Base-by-base conservation (phyloP, 2,113 vertebrate genomes). In the Proterorhinus semilunaris region DNA sequence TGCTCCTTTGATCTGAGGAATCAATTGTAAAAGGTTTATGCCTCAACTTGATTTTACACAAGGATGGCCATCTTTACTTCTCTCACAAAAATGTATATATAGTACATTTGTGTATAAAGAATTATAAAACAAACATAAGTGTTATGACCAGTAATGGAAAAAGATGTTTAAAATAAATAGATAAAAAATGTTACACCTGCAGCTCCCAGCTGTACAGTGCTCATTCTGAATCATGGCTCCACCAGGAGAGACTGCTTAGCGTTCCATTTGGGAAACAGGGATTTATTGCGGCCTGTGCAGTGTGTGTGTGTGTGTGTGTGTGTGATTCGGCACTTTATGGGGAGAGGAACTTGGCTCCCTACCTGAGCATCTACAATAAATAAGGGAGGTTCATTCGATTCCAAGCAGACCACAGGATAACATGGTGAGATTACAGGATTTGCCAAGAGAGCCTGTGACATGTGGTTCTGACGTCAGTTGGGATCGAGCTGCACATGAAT, bases 251-350 rank as follows among this genome's bases (percentile, higher is more conserved):
- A 64, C 82, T 76, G 85, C 83, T 84, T 71, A 82, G 74, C 47
- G 69, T 75, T 89, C 84, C 74, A 87, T 86, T 90, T 84, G 71
- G 74, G 84, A 89, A 87, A 84, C 79, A 73, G 77, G 83, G 80
- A 89, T 90, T 90, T 89, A 88, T 88, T 54, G 78, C 69, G 65
- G 68, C 65, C 65, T 11, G 36, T 66, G 71, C 21, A 43, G 64
- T 0, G 71, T 7, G 49, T 45, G 61, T 59, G 48, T 27, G 15
- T 12, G 64, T 0, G 71, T 7, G 49, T 45, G 61, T 59, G 48
- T 27, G 15, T 12, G 57, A 59, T 49, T 46, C 63, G 51, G 76
- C 62, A 44, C 66, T 72, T 58, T 58, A 58, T 61, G 72, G 66
- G 57, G n/a, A 76, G 67, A 71, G 70, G 67, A 75, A 85, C 73